These are phyloP conservation scores for Drosophila micromelanica DNA, from an alignment of 1,140 invertebrate genomes.

Conservation along the genomic window DNA sequence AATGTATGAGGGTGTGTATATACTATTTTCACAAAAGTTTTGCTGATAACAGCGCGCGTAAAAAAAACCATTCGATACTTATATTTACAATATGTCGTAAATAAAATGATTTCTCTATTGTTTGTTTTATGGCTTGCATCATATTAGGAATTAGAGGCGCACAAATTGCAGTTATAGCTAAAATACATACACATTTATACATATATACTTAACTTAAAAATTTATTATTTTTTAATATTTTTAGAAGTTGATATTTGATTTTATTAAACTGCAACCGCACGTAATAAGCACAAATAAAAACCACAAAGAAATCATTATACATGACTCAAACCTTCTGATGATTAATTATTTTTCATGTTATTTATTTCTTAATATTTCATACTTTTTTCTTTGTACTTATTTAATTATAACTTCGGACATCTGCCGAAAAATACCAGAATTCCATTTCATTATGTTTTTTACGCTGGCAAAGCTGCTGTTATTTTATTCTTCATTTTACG, in stretches of 20 bases:
- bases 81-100: conserved; percentile 49
- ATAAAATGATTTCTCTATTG: conserved; percentile 43
- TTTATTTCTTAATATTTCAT: not conserved
- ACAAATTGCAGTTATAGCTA: conserved; percentile 4
- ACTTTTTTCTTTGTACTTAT: not conserved
- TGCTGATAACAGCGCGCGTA: conserved; percentile 45
- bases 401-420: conserved; percentile 3
- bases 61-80: conserved; percentile 16
- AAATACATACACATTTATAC: not conserved
- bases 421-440: not conserved
- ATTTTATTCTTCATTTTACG: not conserved
- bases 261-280: not conserved
- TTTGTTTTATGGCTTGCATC: conserved; percentile 25
- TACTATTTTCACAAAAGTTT: conserved; percentile 53
- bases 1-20: conserved; percentile 8
- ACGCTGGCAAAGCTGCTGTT: conserved; percentile 1
- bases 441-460: not conserved
- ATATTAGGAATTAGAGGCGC: conserved; percentile 15
- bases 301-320: not conserved
- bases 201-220: not conserved
- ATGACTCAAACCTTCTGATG: conserved; percentile 7
- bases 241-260: not conserved
- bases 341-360: conserved; percentile 7
- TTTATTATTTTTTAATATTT: no score
- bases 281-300: not conserved